Conservation (phyloP, 1,140 invertebrate species). For the Dreissena rostriformis region DNA sequence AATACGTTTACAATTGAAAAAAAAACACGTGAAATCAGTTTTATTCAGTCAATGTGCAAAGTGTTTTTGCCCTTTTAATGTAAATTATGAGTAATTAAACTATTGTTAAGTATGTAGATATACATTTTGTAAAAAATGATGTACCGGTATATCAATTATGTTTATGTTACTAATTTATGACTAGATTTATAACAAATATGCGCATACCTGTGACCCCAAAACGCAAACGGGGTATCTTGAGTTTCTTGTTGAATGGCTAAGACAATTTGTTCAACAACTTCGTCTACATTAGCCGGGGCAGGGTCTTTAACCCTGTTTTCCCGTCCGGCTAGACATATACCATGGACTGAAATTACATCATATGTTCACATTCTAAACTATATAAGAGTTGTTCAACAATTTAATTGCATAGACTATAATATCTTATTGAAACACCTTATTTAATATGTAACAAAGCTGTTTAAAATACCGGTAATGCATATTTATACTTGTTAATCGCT, state of each 20-base stretch:
- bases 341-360: constrained; percentile 59
- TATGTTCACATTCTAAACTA: constrained; percentile 7
- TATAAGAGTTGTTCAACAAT: constrained; percentile 7
- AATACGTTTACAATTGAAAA: too few species aligned
- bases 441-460: not conserved
- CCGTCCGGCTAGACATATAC: constrained; percentile 67
- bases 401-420: not conserved
- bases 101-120: too few species aligned
- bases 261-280: constrained; percentile 60
- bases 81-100: too few species aligned
- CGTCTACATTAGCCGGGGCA: constrained; percentile 27
- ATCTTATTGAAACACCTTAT: not conserved
- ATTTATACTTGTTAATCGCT: too few species aligned
- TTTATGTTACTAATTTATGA: too few species aligned
- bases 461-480: not conserved
- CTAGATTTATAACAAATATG: not conserved
- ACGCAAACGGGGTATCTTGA: constrained; percentile 64
- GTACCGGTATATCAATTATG: too few species aligned
- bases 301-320: constrained; percentile 67
- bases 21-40: too few species aligned
- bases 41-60: too few species aligned
- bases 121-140: too few species aligned
- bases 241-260: constrained; percentile 57
- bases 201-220: constrained; percentile 73
- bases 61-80: too few species aligned